A percentile compares a stretch with the other conserved stretches of the same genome.
Evolutionary conservation across 2,888 invertebrate species (phyloP).

Genomic region (Drosophila maculinotata): DNA sequence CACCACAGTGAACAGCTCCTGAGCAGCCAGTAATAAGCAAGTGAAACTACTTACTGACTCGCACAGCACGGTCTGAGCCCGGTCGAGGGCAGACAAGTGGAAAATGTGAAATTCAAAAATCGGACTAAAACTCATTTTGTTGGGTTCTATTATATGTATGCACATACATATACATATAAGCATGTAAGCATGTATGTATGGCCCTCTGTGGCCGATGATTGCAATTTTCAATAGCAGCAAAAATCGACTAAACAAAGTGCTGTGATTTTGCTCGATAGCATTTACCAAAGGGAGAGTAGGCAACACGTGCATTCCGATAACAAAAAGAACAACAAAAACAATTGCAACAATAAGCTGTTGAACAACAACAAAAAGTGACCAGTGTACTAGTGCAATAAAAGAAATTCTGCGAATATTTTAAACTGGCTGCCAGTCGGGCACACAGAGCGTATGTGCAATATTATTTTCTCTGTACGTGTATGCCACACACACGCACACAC

Average conservation of each 20-base stretch:
- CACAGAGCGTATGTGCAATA: conserved; percentile 59
- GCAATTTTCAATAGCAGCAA: conserved; percentile 50
- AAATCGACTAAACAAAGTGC: conserved; percentile 18
- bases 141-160: neutral
- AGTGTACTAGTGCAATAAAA: conserved; percentile 68
- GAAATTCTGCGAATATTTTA: conserved; percentile 73
- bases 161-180: neutral
- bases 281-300: conserved; percentile 51
- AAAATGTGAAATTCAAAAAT: conserved; percentile 59
- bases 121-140: conserved; percentile 34
- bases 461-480: conserved; percentile 33
- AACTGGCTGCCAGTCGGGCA: conserved; percentile 52
- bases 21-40: conserved; percentile 41
- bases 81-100: conserved; percentile 14
- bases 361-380: conserved; percentile 48
- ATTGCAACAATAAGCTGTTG: conserved; percentile 3
- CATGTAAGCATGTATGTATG: neutral
- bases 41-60: conserved; percentile 8
- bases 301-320: conserved; percentile 59
- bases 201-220: conserved; percentile 44
- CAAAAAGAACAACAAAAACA: conserved; percentile 28
- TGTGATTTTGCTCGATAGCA: conserved; percentile 59
- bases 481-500: conserved; percentile 12
- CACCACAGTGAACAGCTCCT: conserved; percentile 35
- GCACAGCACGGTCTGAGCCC: neutral